Base-by-base conservation (phyloP, 2,888 invertebrate species). In the Perithous albicinctus region DNA sequence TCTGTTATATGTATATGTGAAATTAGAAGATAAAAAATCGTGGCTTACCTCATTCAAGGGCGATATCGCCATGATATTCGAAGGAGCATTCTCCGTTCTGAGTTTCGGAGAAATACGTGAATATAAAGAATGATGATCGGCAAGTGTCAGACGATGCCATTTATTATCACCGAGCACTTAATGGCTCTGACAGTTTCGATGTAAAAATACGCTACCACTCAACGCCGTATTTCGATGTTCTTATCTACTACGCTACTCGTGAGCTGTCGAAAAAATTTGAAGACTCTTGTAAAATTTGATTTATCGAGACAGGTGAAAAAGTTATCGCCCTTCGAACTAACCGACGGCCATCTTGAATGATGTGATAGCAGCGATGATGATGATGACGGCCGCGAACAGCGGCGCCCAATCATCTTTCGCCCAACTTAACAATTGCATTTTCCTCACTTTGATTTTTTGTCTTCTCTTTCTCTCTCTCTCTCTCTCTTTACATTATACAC, bases 71-170 rank as follows among this genome's bases (percentile, higher is more conserved):
- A 80, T 41, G 80, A 85, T 87, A 85, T 84, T 86, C 83, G 84
- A 84, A 83, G 84, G 85, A 87, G 87, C 89, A 88, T 89, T 85
- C 83, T 88, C 80, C 82, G 85, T 75, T 83, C 76, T 87, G 84
- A 83, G 83, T 86, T 86, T 83, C 83, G 70, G 59, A 56, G 54
- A 51, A 29, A 41, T 15, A 35, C 56, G 29, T 7, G 69, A 32
- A 15, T 15, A 38, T 38, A 35, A 43, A 61, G 15, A 29, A 48
- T 46, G 46, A 86, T 86, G 46, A 86, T 86, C 83, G 85, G 84
- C 86, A 85, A 86, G 85, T 85, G 74, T 85, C 82, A 84, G 83
- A 78, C n/a, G 38, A 38, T 63, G 63, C 10, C 41, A 63, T 63
- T 63, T 63, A 18, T 35, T 18, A 63, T 38, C 38, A 12, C 7